These are phyloP conservation scores for Abramis brama DNA, from an alignment of 2,113 vertebrate species.

Conservation along the genomic window DNA sequence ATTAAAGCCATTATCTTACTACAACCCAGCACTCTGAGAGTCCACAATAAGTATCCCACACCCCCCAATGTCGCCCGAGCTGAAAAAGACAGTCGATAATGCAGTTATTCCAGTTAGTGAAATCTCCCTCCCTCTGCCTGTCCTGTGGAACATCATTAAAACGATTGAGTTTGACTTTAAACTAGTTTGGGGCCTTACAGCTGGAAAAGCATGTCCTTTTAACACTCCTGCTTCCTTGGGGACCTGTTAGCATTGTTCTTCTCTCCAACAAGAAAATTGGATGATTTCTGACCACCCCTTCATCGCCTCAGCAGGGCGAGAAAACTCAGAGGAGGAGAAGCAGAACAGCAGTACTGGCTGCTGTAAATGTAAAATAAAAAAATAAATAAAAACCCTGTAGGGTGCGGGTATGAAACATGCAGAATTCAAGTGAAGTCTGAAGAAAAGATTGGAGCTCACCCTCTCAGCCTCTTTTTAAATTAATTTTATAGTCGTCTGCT, in stretches of 20 bases:
- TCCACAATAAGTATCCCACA: slow-evolving; percentile 33
- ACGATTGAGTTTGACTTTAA: slow-evolving; percentile 67
- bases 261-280: slow-evolving; percentile 66
- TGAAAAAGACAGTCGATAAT: slow-evolving; percentile 65
- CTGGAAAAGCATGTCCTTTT: slow-evolving; percentile 54
- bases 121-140: slow-evolving; percentile 49
- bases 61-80: slow-evolving; percentile 41
- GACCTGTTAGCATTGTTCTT: slow-evolving; percentile 70
- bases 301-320: slow-evolving; percentile 55
- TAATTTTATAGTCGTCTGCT: not conserved
- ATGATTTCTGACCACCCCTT: slow-evolving; percentile 71
- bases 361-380: slow-evolving; percentile 60
- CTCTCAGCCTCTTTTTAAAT: not conserved
- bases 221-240: slow-evolving; percentile 62
- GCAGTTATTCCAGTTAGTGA: slow-evolving; percentile 64
- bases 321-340: slow-evolving; percentile 43
- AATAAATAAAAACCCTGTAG: slow-evolving; percentile 54
- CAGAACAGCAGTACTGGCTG: slow-evolving; percentile 48
- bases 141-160: slow-evolving; percentile 69
- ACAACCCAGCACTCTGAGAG: slow-evolving; percentile 44
- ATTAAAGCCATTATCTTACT: slow-evolving; percentile 73
- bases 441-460: not conserved
- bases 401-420: slow-evolving; percentile 27
- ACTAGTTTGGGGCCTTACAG: slow-evolving; percentile 57
- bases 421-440: slow-evolving; percentile 23